Evolutionary conservation across 2,888 invertebrate genomes (phyloP).

Genomic region (Drosophila ustulata): DNA sequence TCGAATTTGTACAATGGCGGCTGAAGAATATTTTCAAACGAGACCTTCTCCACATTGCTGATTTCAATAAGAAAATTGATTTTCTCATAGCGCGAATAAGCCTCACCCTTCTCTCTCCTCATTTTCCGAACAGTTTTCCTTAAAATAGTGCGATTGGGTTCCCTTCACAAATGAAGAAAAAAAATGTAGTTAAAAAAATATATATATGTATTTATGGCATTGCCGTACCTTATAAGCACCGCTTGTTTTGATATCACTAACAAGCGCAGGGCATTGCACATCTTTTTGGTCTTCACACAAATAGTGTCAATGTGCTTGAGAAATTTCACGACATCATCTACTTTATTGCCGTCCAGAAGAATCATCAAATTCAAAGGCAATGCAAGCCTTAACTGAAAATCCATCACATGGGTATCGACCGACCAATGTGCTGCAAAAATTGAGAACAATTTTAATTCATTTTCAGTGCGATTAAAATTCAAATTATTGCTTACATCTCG

Average conservation of each 20-base stretch:
- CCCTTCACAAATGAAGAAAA: conserved; percentile 54
- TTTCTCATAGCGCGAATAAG: conserved; percentile 41
- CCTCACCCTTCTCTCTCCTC: conserved; percentile 22
- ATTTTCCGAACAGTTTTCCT: conserved; percentile 56
- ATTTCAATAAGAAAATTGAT: conserved; percentile 64
- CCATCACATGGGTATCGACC: conserved; percentile 49
- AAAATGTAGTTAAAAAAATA: background rate
- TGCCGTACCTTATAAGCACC: conserved; percentile 61
- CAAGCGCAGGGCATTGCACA: conserved; percentile 47
- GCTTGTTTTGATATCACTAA: conserved; percentile 46
- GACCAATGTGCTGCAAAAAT: conserved; percentile 3
- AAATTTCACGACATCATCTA: conserved; percentile 47
- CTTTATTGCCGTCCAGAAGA: conserved; percentile 45
- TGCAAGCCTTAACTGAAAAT: conserved; percentile 71
- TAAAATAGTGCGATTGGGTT: conserved; percentile 58
- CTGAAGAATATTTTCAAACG: conserved; percentile 68
- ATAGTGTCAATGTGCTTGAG: conserved; percentile 59
- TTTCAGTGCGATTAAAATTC: rapidly evolving
- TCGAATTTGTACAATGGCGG: conserved; percentile 71
- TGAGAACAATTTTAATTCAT: background rate
- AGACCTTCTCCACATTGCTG: conserved; percentile 64
- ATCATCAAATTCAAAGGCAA: conserved; percentile 60
- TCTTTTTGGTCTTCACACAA: conserved; percentile 44
- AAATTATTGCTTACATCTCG: conserved; percentile 5
- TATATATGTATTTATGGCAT: background rate